These are phyloP conservation scores for Invenusta paracnida DNA, from an alignment of 2,888 invertebrate genomes.

Conservation along the genomic window DNA sequence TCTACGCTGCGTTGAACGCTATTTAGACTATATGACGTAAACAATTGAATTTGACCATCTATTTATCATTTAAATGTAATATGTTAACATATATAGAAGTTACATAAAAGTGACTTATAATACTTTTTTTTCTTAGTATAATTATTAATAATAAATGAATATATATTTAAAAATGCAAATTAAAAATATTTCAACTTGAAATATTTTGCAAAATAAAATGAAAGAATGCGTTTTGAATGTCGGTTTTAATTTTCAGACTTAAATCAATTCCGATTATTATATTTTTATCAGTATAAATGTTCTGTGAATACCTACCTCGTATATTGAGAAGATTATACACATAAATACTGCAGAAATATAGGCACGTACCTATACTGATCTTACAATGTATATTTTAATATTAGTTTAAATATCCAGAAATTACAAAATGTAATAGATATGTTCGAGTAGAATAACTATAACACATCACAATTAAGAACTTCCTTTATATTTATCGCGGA, in stretches of 20 bases:
- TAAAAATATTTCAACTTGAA: neutral
- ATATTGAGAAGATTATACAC: neutral
- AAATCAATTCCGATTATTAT: neutral
- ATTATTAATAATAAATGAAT: neutral
- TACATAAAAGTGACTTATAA: neutral
- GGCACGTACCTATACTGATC: too few relatives aligned
- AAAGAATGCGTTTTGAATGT: neutral
- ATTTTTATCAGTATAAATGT: neutral
- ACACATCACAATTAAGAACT: too few relatives aligned
- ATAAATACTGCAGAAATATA: neutral
- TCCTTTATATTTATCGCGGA: too few relatives aligned
- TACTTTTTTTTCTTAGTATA: neutral
- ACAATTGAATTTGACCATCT: neutral
- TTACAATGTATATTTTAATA: too few relatives aligned
- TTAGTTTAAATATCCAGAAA: too few relatives aligned
- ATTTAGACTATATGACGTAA: neutral
- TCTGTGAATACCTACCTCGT: neutral
- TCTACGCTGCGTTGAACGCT: neutral
- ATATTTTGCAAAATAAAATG: neutral
- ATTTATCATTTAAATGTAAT: neutral
- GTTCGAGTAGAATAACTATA: too few relatives aligned
- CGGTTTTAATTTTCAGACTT: neutral
- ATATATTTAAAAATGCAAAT: neutral
- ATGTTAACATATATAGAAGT: neutral
- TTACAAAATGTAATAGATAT: too few relatives aligned